Percentiles rank a stretch among this genome's conserved stretches.
phyloP scores from a whole-genome alignment of 2,113 vertebrate genomes.

The Brachyhypopomus occidentalis region DNA sequence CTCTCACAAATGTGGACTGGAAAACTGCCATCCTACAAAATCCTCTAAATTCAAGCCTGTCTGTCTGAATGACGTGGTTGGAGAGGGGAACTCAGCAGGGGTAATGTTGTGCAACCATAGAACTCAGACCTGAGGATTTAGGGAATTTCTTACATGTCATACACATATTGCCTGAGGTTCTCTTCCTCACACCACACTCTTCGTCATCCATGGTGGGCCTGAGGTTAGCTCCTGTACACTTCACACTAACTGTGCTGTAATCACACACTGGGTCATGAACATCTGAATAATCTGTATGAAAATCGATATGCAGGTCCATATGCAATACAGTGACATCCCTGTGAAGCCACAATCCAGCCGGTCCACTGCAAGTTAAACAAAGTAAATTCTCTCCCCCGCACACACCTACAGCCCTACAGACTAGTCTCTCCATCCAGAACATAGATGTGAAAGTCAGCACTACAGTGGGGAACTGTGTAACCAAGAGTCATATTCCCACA shows the following conservation, averaged over 20 bases:
- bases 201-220: background rate
- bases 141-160: background rate
- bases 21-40: background rate
- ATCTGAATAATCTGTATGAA: background rate
- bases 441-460: constrained; percentile 24
- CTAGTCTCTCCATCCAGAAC: constrained; percentile 7
- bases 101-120: constrained; percentile 14
- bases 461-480: constrained; percentile 1
- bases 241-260: no score
- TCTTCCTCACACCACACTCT: background rate
- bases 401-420: background rate
- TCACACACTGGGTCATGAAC: background rate
- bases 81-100: background rate
- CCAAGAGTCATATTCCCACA: background rate
- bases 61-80: background rate
- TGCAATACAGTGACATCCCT: no score
- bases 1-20: background rate
- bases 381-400: no score
- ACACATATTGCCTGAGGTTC: background rate
- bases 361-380: no score
- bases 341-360: no score
- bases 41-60: no score
- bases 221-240: background rate
- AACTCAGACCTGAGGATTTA: constrained; percentile 10
- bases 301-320: no score